A percentile compares a stretch with the other conserved stretches of the same genome.
Evolutionary conservation across 2,888 invertebrate species (phyloP).

Genomic region (Odontocolon sp.): DNA sequence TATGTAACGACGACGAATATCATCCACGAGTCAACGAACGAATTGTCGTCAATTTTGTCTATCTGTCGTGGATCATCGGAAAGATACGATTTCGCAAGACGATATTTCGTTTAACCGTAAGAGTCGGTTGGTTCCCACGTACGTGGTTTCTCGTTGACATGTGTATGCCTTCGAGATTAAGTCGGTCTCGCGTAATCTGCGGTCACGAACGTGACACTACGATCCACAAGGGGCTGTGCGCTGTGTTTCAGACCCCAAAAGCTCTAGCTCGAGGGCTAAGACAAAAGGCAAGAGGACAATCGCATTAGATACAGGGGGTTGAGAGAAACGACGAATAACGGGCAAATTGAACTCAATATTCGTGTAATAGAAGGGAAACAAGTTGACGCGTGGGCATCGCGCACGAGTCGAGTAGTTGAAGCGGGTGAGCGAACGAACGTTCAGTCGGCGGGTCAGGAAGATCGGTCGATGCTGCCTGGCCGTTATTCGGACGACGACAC

Average conservation of each 20-base stretch:
- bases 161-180: slow-evolving; percentile 31
- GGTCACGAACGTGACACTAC: slow-evolving; percentile 52
- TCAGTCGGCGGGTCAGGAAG: slow-evolving; percentile 74
- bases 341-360: slow-evolving; percentile 79
- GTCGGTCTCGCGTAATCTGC: slow-evolving; percentile 38
- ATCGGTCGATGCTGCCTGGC: slow-evolving; percentile 81
- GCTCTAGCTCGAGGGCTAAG: slow-evolving; percentile 24
- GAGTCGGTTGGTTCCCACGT: neutral
- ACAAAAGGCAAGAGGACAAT: slow-evolving; percentile 73
- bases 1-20: slow-evolving; percentile 2
- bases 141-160: neutral
- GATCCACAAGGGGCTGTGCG: slow-evolving; percentile 65
- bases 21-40: neutral
- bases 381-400: slow-evolving; percentile 77
- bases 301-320: slow-evolving; percentile 67
- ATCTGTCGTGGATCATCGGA: too few species aligned
- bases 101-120: neutral
- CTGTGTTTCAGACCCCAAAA: slow-evolving; percentile 47
- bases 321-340: slow-evolving; percentile 69
- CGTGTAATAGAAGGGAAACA: slow-evolving; percentile 79
- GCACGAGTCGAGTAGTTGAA: slow-evolving; percentile 48
- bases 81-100: slow-evolving; percentile 2
- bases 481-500: slow-evolving; percentile 82
- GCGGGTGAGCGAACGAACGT: slow-evolving; percentile 58
- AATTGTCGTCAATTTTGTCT: too few species aligned